Conservation (phyloP, 2,113 vertebrate species). For the Nymphicus hollandicus region DNA sequence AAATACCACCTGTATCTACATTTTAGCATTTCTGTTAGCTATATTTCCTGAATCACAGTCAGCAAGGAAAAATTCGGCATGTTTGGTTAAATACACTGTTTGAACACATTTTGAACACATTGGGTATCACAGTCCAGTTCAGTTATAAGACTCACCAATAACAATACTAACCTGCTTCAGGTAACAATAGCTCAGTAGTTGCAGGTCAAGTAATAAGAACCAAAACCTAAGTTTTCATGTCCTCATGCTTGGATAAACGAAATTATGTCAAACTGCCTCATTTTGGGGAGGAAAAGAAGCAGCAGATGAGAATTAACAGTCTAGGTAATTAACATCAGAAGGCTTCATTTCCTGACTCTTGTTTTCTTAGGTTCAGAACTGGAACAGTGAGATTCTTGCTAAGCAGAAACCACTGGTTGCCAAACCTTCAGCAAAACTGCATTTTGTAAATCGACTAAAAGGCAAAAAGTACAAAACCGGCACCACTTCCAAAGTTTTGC, state of each 20-base stretch:
- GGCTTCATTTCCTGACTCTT: conserved; percentile 2
- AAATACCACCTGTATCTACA: background rate
- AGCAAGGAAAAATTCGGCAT: background rate
- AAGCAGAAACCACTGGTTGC: conserved; percentile 87
- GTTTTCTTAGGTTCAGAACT: conserved; percentile 85
- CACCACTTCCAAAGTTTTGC: conserved; percentile 84
- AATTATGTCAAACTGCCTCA: background rate
- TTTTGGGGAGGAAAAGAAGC: background rate
- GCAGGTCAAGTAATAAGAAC: background rate
- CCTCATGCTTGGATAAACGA: background rate
- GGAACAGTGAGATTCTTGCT: conserved; percentile 88
- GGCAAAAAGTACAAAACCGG: conserved; percentile 88
- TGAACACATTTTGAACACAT: background rate
- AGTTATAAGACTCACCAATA: background rate
- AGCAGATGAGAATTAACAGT: background rate
- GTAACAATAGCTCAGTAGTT: background rate
- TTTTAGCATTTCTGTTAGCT: background rate
- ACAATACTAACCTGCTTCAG: background rate
- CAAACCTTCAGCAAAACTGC: conserved; percentile 91
- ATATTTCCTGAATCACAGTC: background rate
- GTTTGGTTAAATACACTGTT: background rate
- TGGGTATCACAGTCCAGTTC: background rate
- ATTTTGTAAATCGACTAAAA: conserved; percentile 90
- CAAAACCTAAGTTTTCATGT: background rate
- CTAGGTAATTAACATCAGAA: background rate